phyloP scores from a whole-genome alignment of 2,888 invertebrate species.

The Bombyx huttoni region DNA sequence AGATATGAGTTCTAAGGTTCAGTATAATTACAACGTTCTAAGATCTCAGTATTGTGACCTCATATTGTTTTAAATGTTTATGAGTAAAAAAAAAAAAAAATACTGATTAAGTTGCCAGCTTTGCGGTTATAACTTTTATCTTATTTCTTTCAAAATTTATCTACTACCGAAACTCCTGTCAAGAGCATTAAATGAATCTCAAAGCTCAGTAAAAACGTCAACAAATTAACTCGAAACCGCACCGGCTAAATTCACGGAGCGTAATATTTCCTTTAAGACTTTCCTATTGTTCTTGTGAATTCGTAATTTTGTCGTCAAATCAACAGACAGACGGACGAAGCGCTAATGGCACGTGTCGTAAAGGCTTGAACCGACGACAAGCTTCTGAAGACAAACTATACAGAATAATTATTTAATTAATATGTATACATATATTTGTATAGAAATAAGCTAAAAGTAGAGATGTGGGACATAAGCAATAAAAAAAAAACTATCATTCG shows the following conservation, averaged over 20 bases:
- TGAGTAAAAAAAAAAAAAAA: too few species aligned
- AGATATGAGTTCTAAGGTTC: too few species aligned
- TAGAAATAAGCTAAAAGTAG: too few species aligned
- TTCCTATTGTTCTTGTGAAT: slow-evolving; percentile 2
- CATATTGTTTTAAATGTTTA: too few species aligned
- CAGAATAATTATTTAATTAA: too few species aligned
- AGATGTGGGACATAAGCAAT: too few species aligned
- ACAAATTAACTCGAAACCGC: not conserved
- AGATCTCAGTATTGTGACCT: too few species aligned
- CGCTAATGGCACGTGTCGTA: slow-evolving; percentile 2
- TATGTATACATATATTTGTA: too few species aligned
- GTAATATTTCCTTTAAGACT: not conserved
- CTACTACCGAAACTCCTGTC: not conserved
- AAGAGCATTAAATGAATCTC: not conserved
- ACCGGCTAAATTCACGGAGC: not conserved
- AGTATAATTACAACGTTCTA: too few species aligned
- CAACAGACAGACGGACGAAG: slow-evolving; percentile 6
- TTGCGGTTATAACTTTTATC: too few species aligned
- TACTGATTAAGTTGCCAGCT: too few species aligned
- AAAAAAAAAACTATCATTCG: too few species aligned
- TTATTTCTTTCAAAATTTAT: not conserved
- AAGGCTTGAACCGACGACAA: not conserved
- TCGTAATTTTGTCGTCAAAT: slow-evolving; percentile 13
- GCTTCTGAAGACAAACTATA: not conserved
- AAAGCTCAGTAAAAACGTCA: not conserved